Conservation (phyloP, 1,140 invertebrate species). For the Camponotus pennsylvanicus region DNA sequence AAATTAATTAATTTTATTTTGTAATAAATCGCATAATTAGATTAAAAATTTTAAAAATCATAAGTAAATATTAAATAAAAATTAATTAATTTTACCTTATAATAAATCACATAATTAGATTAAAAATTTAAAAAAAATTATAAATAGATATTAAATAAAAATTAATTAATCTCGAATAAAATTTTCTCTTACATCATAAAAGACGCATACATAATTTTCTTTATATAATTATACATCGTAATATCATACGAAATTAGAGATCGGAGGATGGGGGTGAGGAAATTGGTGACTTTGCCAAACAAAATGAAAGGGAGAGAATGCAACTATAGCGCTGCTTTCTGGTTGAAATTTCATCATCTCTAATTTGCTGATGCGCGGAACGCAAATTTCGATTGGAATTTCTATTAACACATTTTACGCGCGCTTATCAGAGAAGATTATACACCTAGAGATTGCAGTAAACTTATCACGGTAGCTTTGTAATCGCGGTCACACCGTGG, state of each 20-base stretch:
- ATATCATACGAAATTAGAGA: background rate
- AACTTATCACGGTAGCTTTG: constrained; percentile 6
- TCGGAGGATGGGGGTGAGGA: background rate
- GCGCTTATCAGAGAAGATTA: constrained; percentile 9
- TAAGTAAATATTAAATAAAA: too few species aligned
- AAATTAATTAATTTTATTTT: too few species aligned
- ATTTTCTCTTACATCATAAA: background rate
- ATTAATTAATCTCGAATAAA: background rate
- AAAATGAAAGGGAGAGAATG: too few species aligned
- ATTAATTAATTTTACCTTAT: background rate
- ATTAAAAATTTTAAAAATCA: too few species aligned
- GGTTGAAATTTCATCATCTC: constrained; percentile 12
- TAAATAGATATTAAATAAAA: background rate
- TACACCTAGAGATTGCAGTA: background rate
- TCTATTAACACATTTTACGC: constrained; percentile 14
- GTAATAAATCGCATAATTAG: too few species aligned
- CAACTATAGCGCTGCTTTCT: background rate
- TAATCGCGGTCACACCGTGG: background rate
- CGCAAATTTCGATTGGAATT: background rate
- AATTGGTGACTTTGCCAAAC: too few species aligned
- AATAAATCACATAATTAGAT: background rate
- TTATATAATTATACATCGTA: background rate
- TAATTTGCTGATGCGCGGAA: constrained; percentile 18
- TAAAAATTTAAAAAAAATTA: background rate
- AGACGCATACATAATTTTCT: too few species aligned